A percentile compares a stretch with the other conserved stretches of the same genome.
Evolutionary conservation across 1,140 invertebrate species (phyloP).

Genomic region (Caenorhabditis remanei): DNA sequence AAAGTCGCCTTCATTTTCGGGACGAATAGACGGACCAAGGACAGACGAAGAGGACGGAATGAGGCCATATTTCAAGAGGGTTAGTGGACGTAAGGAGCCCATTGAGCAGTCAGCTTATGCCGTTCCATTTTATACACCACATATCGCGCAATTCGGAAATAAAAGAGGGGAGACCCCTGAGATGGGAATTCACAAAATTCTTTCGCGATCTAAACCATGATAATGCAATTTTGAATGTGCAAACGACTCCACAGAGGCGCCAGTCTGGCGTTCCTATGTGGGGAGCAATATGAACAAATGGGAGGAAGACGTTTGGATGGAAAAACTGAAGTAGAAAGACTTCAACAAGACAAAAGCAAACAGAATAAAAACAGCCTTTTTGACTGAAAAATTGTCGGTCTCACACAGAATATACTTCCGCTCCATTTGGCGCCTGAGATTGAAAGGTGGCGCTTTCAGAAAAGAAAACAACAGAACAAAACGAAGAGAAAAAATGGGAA

Average conservation of each 20-base stretch:
- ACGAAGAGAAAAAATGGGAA: background rate
- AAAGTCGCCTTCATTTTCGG: background rate
- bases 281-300: background rate
- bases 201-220: constrained; percentile 6
- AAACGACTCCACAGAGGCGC: background rate
- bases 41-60: constrained; percentile 36
- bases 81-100: constrained; percentile 23
- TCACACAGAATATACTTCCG: constrained; percentile 33
- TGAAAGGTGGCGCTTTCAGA: background rate
- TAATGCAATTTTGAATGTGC: constrained; percentile 37
- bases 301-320: background rate
- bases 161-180: background rate
- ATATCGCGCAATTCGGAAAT: background rate
- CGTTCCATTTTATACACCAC: constrained; percentile 24
- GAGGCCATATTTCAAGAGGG: constrained; percentile 55
- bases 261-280: background rate
- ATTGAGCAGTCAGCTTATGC: constrained; percentile 48
- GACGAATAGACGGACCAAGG: background rate
- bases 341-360: constrained; percentile 1
- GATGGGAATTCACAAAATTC: background rate
- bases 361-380: constrained; percentile 43
- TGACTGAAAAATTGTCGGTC: constrained; percentile 43
- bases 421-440: constrained; percentile 37
- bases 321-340: background rate
- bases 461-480: background rate